These are phyloP conservation scores for Lepilemur ruficaudatus DNA, from an alignment of 2,797 vertebrate genomes.

Conservation along the genomic window DNA sequence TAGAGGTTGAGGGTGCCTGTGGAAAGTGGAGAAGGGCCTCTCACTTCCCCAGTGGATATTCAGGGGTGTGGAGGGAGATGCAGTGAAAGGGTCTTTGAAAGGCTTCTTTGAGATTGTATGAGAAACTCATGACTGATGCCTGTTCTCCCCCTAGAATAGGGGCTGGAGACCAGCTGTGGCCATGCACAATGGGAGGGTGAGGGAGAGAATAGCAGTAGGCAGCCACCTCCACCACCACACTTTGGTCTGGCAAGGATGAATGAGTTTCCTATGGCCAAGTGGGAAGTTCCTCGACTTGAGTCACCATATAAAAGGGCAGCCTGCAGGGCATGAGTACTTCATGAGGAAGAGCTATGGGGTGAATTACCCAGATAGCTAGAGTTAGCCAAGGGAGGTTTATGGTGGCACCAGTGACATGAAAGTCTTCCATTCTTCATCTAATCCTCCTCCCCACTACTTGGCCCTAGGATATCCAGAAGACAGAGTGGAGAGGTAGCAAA, in stretches of 20 bases:
- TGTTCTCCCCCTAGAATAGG: background rate
- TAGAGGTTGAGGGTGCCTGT: background rate
- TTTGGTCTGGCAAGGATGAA: background rate
- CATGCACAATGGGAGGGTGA: background rate
- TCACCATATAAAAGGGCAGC: background rate
- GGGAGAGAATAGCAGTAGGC: background rate
- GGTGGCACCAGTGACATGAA: background rate
- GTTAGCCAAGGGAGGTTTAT: background rate
- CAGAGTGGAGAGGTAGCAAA: too few relatives aligned
- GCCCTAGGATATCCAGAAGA: background rate
- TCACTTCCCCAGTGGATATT: background rate
- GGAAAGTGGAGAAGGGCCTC: background rate
- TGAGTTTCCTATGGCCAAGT: accelerated
- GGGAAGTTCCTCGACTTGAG: background rate
- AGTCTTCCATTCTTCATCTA: background rate
- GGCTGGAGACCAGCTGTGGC: background rate
- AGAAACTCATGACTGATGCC: background rate
- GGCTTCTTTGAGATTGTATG: background rate
- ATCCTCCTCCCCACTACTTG: too few relatives aligned
- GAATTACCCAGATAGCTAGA: background rate
- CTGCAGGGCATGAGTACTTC: background rate
- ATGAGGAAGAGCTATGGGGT: background rate
- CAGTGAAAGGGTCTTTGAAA: background rate
- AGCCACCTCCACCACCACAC: too few relatives aligned
- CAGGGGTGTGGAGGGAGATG: background rate